Conservation (phyloP, 2,113 vertebrate genomes). For the Emydocephalus ijimae region DNA sequence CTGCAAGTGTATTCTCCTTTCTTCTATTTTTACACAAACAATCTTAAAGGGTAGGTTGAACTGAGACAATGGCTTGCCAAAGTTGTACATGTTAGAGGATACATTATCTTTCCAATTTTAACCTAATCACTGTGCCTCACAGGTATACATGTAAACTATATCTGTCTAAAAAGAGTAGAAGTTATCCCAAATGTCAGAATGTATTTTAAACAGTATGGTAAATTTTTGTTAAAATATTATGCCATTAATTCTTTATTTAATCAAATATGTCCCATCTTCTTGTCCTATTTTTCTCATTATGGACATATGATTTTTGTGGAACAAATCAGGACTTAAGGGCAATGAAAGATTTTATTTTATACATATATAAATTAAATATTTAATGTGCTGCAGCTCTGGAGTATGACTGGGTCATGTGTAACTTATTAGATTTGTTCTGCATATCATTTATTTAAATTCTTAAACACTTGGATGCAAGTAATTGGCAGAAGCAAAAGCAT, state of each 20-base stretch:
- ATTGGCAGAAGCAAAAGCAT: constrained; percentile 4
- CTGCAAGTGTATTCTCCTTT: background rate
- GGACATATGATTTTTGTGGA: background rate
- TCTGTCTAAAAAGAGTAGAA: background rate
- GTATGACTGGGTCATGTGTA: background rate
- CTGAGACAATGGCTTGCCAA: background rate
- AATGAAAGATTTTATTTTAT: background rate
- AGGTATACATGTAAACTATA: background rate
- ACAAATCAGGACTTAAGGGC: background rate
- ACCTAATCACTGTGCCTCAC: background rate
- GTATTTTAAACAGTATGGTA: background rate
- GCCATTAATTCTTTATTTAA: background rate
- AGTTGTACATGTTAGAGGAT: background rate
- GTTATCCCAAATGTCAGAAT: background rate
- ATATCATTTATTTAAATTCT: background rate
- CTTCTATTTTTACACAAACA: background rate
- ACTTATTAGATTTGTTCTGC: constrained; percentile 17
- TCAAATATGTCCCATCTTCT: background rate
- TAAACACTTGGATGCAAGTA: constrained; percentile 10
- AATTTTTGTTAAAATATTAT: background rate
- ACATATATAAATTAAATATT: background rate
- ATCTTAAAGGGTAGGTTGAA: background rate
- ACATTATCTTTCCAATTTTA: background rate
- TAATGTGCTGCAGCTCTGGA: constrained; percentile 8
- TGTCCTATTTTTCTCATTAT: background rate